Percentiles rank a stretch among this genome's conserved stretches.
Evolutionary conservation across 2,113 vertebrate species (phyloP).

Genomic region (Peromyscus maniculatus): DNA sequence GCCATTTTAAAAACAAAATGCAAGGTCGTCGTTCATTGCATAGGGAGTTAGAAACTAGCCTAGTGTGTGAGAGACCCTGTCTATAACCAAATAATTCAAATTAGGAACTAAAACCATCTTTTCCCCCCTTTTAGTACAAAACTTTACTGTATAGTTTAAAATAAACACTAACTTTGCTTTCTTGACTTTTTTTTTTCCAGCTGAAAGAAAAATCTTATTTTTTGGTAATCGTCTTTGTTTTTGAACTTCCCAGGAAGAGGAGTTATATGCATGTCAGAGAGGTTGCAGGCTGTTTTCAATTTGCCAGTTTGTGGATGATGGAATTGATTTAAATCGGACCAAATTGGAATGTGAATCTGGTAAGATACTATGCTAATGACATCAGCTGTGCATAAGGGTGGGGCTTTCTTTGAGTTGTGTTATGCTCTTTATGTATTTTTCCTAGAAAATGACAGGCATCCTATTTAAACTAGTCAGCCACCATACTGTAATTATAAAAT

Average conservation of each 20-base stretch:
- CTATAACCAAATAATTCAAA: background rate
- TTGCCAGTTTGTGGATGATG: slow-evolving; percentile 97
- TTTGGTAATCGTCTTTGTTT: slow-evolving; percentile 74
- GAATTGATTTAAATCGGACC: slow-evolving; percentile 95
- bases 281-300: slow-evolving; percentile 99
- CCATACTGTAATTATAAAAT: slow-evolving; percentile 51
- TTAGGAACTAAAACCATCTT: background rate
- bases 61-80: background rate
- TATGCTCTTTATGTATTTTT: slow-evolving; percentile 46
- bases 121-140: background rate
- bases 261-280: slow-evolving; percentile 96
- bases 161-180: slow-evolving; percentile 72
- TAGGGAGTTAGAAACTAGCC: background rate
- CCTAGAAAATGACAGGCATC: slow-evolving; percentile 48
- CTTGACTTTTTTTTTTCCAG: background rate
- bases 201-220: slow-evolving; percentile 11
- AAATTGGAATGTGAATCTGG: slow-evolving; percentile 96
- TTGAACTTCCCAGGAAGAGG: slow-evolving; percentile 92
- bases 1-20: background rate
- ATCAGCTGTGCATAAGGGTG: background rate
- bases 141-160: slow-evolving; percentile 37
- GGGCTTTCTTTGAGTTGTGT: slow-evolving; percentile 38
- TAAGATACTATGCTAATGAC: slow-evolving; percentile 85
- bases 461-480: slow-evolving; percentile 24
- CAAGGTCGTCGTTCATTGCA: background rate